A percentile compares a stretch with the other conserved stretches of the same genome.
phyloP scores from a whole-genome alignment of 2,113 vertebrate genomes.

The Erpornis zantholeuca region DNA sequence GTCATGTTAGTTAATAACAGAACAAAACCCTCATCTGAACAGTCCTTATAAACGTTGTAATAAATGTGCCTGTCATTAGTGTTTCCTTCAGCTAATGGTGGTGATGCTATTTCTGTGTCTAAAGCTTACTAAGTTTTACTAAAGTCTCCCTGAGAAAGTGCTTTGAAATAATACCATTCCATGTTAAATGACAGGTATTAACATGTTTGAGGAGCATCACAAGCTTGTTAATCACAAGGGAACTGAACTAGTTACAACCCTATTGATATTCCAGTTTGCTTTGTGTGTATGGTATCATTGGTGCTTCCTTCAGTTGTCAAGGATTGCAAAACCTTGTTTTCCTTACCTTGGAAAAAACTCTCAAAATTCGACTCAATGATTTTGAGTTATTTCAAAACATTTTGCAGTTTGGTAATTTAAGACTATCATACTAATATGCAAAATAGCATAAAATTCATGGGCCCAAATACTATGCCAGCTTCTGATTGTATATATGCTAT shows the following conservation, averaged over 20 bases:
- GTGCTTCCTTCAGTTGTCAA: not conserved
- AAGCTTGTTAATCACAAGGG: not conserved
- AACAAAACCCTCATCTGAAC: not conserved
- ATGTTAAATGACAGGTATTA: not conserved
- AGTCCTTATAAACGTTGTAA: not conserved
- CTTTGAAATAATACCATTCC: not conserved
- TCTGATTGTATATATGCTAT: not conserved
- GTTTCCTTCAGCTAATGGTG: not conserved
- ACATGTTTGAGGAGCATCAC: not conserved
- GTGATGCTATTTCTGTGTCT: not conserved
- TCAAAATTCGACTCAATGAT: not conserved
- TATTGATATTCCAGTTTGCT: not conserved
- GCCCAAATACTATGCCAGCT: not conserved
- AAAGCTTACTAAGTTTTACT: not conserved
- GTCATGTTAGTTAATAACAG: not conserved
- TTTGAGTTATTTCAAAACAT: not conserved
- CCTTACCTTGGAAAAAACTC: not conserved
- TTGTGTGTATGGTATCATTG: not conserved
- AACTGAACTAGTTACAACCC: not conserved
- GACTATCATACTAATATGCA: not conserved
- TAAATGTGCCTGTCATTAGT: not conserved
- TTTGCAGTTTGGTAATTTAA: not conserved
- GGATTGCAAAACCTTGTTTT: not conserved
- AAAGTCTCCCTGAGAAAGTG: not conserved
- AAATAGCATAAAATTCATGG: not conserved